phyloP scores from a whole-genome alignment of 2,113 vertebrate genomes.

The Poeciliopsis turrubarensis region DNA sequence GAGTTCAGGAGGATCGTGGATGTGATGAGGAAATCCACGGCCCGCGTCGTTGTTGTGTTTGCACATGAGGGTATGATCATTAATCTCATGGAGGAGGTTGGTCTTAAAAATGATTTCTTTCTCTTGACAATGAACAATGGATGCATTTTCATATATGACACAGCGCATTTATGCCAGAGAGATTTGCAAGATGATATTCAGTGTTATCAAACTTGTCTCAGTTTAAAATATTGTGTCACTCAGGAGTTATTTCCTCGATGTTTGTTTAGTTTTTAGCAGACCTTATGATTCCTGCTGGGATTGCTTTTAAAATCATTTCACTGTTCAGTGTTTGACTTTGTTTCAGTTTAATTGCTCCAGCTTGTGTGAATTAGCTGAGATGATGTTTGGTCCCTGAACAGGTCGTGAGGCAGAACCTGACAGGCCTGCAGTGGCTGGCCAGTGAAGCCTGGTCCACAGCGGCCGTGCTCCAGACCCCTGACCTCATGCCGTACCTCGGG shows the following conservation, averaged over 20 bases:
- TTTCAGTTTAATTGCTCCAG: not conserved
- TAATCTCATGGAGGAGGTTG: constrained; percentile 34
- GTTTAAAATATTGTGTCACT: no score
- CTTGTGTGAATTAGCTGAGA: not conserved
- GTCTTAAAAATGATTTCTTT: not conserved
- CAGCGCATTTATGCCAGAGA: no score
- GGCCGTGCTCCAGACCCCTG: constrained; percentile 37
- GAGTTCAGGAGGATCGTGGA: constrained; percentile 64
- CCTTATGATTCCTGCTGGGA: no score
- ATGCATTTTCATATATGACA: no score
- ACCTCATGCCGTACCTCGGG: constrained; percentile 46
- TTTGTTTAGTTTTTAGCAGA: no score
- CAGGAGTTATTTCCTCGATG: no score
- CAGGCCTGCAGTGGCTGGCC: constrained; percentile 72
- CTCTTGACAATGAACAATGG: no score
- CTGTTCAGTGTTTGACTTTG: not conserved
- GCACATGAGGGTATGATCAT: constrained; percentile 34
- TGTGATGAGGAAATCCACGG: constrained; percentile 59
- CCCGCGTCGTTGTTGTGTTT: constrained; percentile 61
- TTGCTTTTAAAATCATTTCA: not conserved
- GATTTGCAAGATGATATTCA: no score
- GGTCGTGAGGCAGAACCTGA: constrained; percentile 66
- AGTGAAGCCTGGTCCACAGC: constrained; percentile 58
- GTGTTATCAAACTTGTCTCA: no score
- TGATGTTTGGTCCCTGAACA: constrained; percentile 1